phyloP scores from a whole-genome alignment of 2,113 vertebrate genomes.

The Catharus bicknelli region DNA sequence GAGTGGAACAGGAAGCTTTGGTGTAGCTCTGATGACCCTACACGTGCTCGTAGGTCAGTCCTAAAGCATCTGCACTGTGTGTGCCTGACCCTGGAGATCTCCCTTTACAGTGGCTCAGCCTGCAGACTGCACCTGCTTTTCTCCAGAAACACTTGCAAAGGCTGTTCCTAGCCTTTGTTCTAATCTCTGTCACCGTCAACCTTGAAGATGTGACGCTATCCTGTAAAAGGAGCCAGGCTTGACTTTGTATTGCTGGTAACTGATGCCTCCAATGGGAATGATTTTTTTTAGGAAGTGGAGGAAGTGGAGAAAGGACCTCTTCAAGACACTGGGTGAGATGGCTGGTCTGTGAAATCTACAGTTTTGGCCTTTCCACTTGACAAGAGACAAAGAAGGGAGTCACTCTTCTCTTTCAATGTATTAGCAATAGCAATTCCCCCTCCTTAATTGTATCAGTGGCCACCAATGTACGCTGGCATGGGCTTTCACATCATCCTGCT shows the following conservation, averaged over 20 bases:
- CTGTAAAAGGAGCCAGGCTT: background rate
- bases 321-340: background rate
- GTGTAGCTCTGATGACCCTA: background rate
- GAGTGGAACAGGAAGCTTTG: background rate
- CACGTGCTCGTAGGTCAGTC: background rate
- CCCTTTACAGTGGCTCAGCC: rapidly evolving
- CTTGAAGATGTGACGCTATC: background rate
- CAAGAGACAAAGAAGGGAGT: background rate
- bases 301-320: background rate
- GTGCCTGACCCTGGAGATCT: background rate
- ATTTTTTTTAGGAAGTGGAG: background rate
- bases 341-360: background rate
- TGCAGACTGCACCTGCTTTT: background rate
- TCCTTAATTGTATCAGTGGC: background rate
- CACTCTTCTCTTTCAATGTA: background rate
- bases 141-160: background rate
- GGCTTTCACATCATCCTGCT: background rate
- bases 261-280: background rate
- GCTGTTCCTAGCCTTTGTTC: background rate
- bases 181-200: background rate
- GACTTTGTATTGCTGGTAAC: rapidly evolving
- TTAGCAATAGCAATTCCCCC: background rate
- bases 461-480: background rate
- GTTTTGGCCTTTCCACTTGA: background rate
- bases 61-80: background rate